These are phyloP conservation scores for Dermolepida albohirtum DNA, from an alignment of 2,888 invertebrate species.

Conservation along the genomic window DNA sequence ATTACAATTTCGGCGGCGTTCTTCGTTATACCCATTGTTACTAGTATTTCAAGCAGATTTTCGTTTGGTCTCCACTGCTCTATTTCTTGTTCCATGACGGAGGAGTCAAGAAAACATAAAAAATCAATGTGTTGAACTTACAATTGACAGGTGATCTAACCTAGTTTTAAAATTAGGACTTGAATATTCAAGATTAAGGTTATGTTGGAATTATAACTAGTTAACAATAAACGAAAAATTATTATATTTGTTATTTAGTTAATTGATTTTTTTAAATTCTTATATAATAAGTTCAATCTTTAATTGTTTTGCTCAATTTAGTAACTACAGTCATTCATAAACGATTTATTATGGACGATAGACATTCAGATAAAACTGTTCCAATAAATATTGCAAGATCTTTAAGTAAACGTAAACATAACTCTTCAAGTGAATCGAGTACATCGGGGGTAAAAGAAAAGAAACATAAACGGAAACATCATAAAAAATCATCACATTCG, in stretches of 20 bases:
- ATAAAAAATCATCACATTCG: slow-evolving; percentile 19
- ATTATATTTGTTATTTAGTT: neutral
- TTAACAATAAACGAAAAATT: neutral
- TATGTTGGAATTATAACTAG: slow-evolving; percentile 1
- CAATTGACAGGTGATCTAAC: slow-evolving; percentile 42
- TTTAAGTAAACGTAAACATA: slow-evolving; percentile 17
- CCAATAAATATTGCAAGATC: neutral
- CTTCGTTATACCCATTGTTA: slow-evolving; percentile 65
- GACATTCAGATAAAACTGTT: slow-evolving; percentile 26
- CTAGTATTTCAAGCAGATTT: slow-evolving; percentile 60
- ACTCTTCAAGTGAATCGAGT: slow-evolving; percentile 2
- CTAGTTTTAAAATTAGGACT: slow-evolving; percentile 33
- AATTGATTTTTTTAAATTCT: too few species aligned
- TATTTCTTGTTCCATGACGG: slow-evolving; percentile 45
- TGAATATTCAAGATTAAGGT: neutral
- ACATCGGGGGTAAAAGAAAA: slow-evolving; percentile 11
- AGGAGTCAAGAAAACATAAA: slow-evolving; percentile 29
- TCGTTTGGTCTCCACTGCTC: slow-evolving; percentile 59
- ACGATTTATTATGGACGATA: slow-evolving; percentile 33
- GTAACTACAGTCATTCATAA: too few species aligned
- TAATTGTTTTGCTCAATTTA: too few species aligned
- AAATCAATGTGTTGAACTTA: slow-evolving; percentile 43
- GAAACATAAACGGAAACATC: slow-evolving; percentile 36
- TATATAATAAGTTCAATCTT: too few species aligned
- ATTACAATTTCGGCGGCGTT: slow-evolving; percentile 63